Conservation (phyloP, 2,797 vertebrate genomes). For the Scarus forsteni region DNA sequence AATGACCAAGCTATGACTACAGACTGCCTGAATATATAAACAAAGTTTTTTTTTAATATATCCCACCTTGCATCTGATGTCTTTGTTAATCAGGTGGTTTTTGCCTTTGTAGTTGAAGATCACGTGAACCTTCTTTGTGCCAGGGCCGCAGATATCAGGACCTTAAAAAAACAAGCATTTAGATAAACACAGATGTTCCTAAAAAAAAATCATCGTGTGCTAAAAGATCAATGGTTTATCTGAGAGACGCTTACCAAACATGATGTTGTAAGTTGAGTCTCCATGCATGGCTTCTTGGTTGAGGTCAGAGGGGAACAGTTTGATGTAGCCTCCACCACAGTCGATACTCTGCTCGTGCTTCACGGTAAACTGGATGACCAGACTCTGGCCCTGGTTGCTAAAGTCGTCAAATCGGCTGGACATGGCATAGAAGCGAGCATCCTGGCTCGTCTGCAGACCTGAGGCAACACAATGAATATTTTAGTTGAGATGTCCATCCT, state of each 20-base stretch:
- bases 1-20: not conserved
- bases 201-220: not conserved
- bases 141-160: conserved; percentile 92
- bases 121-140: conserved; percentile 91
- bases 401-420: conserved; percentile 87
- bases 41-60: not conserved
- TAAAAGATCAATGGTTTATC: not conserved
- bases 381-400: conserved; percentile 85
- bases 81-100: conserved; percentile 90
- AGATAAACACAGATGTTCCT: not conserved
- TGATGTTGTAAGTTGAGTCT: conserved; percentile 88
- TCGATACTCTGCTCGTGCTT: conserved; percentile 90
- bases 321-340: conserved; percentile 87
- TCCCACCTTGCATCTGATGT: conserved; percentile 89
- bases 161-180: conserved; percentile 71
- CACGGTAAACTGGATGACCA: conserved; percentile 87
- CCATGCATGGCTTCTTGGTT: conserved; percentile 86
- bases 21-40: not conserved
- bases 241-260: conserved; percentile 82
- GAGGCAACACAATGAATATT: not conserved
- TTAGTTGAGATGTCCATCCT: no score
- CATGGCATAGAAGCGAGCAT: conserved; percentile 85
- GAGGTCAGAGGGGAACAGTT: conserved; percentile 87
- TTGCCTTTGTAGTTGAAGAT: conserved; percentile 92
- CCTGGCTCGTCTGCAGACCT: conserved; percentile 88